Conservation (phyloP, 2,888 invertebrate genomes). For the Trilocha varians region DNA sequence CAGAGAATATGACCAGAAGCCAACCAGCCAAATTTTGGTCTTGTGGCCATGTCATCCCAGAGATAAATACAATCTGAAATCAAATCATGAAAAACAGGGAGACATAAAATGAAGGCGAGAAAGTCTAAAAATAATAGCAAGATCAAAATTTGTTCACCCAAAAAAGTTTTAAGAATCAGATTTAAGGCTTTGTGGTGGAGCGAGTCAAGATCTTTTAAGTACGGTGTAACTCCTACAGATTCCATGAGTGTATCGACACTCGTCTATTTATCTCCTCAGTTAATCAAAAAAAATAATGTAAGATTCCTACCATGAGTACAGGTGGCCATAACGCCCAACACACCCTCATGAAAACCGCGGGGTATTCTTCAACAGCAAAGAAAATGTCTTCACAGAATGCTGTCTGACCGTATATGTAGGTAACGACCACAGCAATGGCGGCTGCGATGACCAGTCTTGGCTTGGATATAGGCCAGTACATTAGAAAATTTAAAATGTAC, state of each 20-base stretch:
- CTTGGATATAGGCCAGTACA: constrained; percentile 47
- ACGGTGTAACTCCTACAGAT: too few relatives aligned
- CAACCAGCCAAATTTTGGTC: constrained; percentile 35
- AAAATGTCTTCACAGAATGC: constrained; percentile 57
- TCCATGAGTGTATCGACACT: too few relatives aligned
- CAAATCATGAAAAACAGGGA: not conserved
- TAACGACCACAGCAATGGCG: constrained; percentile 27
- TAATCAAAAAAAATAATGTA: too few relatives aligned
- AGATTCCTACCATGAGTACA: constrained; percentile 35
- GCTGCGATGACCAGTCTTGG: constrained; percentile 39
- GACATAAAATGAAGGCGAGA: too few relatives aligned
- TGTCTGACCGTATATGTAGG: constrained; percentile 52
- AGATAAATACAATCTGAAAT: constrained; percentile 29
- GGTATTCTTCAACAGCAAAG: constrained; percentile 54
- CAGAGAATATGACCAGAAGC: constrained; percentile 25
- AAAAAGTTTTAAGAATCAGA: too few relatives aligned
- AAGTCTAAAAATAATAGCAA: not conserved
- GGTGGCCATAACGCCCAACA: constrained; percentile 52
- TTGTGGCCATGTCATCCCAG: constrained; percentile 25
- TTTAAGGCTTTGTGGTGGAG: too few relatives aligned
- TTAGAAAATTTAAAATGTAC: constrained; percentile 45
- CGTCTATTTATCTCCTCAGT: too few relatives aligned
- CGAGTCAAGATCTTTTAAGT: too few relatives aligned
- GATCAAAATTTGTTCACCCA: too few relatives aligned
- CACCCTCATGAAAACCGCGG: constrained; percentile 45